Base-by-base conservation (phyloP, 2,113 vertebrate genomes). In the Oreotrochilus melanogaster region DNA sequence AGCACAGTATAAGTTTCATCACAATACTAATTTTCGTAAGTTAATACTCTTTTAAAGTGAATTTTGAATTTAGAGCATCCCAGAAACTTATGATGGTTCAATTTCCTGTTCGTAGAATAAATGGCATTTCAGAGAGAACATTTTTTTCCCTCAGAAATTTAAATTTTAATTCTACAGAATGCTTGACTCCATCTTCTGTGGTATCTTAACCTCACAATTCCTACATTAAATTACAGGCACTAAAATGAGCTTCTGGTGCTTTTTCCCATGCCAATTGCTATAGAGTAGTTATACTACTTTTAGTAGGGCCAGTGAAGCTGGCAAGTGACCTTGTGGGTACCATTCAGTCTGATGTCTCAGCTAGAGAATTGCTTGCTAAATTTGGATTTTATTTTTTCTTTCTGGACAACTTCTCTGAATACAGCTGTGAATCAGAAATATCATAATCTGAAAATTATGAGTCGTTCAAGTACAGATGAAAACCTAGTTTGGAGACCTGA, bases 161-260 rank as follows among this genome's bases (percentile, higher is more conserved):
- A 78, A 37, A 82, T 72, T 74, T 75, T 82, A 93, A 73, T 79
- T 92, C 42, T 90, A n/a, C 37, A 65, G 86, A 91, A 60, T 78
- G 9, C n/a, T 89, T 67, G 31, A 9, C 70, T 94, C 53, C 58
- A 79, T 82, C 57, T 85, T 65, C 39, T 54, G 37, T 65, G 45
- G 11, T 75, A 78, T 56, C 57, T 81, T 64, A 71, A 51, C 45
- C 75, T 65, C 43, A 72, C 39, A 70, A 61, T 73, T 95, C 37
- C 60, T 69, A 57, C 45, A 45, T 28, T 18, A 66, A 69, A 57
- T 45, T 45, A 43, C 19, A 69, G 25, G 45, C 42, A 18, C 17
- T 76, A 57, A 85, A 87, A 53, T 61, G 74, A 94, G 57, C 27
- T 86, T 79, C 30, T 73, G 25, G 6, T 76, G 27, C 28, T 83